Base-by-base conservation (phyloP, 2,888 invertebrate genomes). In the Nomada fabriciana region DNA sequence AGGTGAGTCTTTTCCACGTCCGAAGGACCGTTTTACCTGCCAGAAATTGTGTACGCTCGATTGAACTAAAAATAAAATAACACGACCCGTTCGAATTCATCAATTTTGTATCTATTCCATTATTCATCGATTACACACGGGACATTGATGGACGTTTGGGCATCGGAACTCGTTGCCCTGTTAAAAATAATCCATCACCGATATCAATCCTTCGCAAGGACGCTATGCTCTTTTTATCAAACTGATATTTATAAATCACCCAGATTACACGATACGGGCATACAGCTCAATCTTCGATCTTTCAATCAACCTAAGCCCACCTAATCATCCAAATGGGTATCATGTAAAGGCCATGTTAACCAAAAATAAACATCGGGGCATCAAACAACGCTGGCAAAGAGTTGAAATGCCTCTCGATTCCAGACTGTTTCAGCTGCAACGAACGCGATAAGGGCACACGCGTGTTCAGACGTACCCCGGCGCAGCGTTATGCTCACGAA, bases 401-500 rank as follows among this genome's bases (percentile, higher is more conserved):
- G 15, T 23, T 18, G 29, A 25, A 29, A 25, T 29, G 29, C 47
- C 20, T 20, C 18, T 13, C n/a, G 36, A 25, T 69, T 69, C n/a
- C 47, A 4, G 42, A 13, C 11, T 42, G 23, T 50, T 64, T 13
- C 13, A 15, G 15, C 20, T 3, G 47, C 55, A 42, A 47, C 43
- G 47, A 53, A 25, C 18, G 23, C 36, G 55, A 50, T 47, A 72
- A 57, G 57, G 47, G 47, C 4, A 5, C 25, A 15, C 25, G 23
- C 57, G 65, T 57, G 59, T 18, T 20, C 59, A 25, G 25, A 63
- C 4, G 47, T 68, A 75, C 72, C 77, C 53, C 63, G 77, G 36
- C n/a, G 55, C 63, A 75, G 36, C n/a, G 55, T 43, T 18, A 53
- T 57, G 42, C 72, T 73, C 64, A 68, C 68, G 74, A 76, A 85